phyloP scores from a whole-genome alignment of 30 jellyfish, hydroid and myxozoan genomes.

The Hydractinia echinata region DNA sequence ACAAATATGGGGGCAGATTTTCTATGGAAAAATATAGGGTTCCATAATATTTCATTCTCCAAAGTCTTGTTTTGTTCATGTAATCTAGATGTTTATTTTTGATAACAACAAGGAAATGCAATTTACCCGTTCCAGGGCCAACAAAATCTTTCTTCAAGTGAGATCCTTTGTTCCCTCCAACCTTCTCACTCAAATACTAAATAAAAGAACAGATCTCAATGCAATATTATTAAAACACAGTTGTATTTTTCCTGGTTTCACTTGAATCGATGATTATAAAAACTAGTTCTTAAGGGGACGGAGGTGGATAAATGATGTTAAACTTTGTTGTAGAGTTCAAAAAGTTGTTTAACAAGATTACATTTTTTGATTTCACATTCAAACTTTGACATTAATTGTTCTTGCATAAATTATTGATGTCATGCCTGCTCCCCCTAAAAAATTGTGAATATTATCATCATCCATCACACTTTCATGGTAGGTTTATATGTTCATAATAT shows the following conservation, averaged over 20 bases:
- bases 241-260: neutral
- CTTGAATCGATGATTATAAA: neutral
- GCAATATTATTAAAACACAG: neutral
- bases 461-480: no score
- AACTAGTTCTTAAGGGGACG: neutral
- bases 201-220: neutral
- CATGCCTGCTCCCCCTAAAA: no score
- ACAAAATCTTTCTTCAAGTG: constrained; percentile 61
- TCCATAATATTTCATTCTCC: neutral
- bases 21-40: neutral
- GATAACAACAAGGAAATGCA: neutral
- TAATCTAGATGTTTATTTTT: no score
- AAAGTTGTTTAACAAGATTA: no score
- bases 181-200: constrained; percentile 89
- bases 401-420: no score
- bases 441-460: no score
- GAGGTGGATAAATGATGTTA: neutral
- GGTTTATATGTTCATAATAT: no score
- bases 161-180: constrained; percentile 84
- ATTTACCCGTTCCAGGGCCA: constrained; percentile 62
- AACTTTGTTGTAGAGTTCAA: neutral
- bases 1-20: neutral
- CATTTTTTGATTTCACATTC: no score
- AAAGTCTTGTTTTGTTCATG: neutral
- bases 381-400: no score